Evolutionary conservation across 2,888 invertebrate genomes (phyloP), one percentile per base, ranked within the genome.

Genomic region (Plebejus melissa): DNA sequence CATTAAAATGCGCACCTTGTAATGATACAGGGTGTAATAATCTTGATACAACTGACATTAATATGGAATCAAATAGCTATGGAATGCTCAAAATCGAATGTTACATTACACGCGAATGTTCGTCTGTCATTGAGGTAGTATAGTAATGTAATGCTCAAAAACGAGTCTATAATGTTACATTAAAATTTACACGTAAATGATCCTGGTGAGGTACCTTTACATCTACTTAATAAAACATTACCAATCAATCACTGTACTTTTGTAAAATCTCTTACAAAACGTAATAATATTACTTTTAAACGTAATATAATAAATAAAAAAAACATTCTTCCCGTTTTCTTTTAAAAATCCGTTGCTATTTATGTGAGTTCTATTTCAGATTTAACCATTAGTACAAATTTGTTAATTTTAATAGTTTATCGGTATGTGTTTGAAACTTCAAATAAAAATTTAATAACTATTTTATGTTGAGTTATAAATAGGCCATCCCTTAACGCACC

Each of bases 391-490:
- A 13, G 16, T 36, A 65, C 65, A 32, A 65, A 28, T 65, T 65
- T 36, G 13, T 36, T 16, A 65, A 32, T 65, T 65, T 65, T 65
- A 65, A 65, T 65, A 5, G 6, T 32, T 65, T 32, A 9, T 65
- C 32, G 32, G 32, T 65, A 71, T 41, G 41, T 69, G 28, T 28
- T 71, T 22, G 0, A 46, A 71, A 46, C 71, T 46, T 71, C 71
- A 46, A 71, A 71, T 71, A 46, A 71, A 46, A 71, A 13, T 71
- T 11, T 71, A 71, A 71, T 71, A 46, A 46, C 71, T 71, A 13
- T 41, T 71, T 71, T 71, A 71, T 71, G 54, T 54, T 54, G 13
- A 28, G 41, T 13, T 71, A 71, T 46, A 71, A 71, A 71, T 71
- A 41, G 28, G 46, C 38, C 28, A 71, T 41, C 41, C 11, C 46